Base-by-base conservation (phyloP, 2,888 invertebrate genomes). In the Eucera pruinosa region DNA sequence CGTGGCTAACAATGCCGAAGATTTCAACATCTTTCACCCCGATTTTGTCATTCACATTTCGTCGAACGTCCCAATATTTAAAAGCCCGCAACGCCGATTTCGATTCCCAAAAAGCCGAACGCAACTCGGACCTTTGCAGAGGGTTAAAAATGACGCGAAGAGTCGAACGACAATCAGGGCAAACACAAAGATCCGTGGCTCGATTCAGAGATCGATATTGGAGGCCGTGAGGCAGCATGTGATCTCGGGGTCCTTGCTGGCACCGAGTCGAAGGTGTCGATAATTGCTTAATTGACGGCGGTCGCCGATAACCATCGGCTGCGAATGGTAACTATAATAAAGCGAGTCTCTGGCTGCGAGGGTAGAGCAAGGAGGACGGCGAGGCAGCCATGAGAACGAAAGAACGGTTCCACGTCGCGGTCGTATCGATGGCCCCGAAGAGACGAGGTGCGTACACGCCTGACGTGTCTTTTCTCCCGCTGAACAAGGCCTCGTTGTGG, bases 401-500 rank as follows among this genome's bases (percentile, higher is more conserved):
- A 64, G 65, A 80, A 55, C 67, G 72, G 65, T 57, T 61, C 61
- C 45, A 33, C 68, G 54, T 57, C 61, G 71, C 61, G n/a, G 72
- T 67, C 77, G 61, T 83, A 86, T 87, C 84, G 87, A 87, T 82
- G 84, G 78, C 76, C 82, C 82, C 83, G 78, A 81, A 86, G 80
- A 83, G 85, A 81, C 84, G 74, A 81, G 83, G 82, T 82, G 83
- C 81, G 77, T 85, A 85, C 86, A 84, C 82, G 82, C 78, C 84
- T 87, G 87, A 89, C 87, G 87, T 85, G 85, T 89, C 88, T 89
- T 86, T 88, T 88, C 83, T 89, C 80, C 81, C 73, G 76, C 69
- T 75, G 88, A 88, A 89, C 86, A 88, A 89, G 89, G 86, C 86
- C 81, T 83, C 86, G 86, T 87, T 86, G 86, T 87, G 80, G 85